These are phyloP conservation scores for Parnassius mnemosyne DNA, from an alignment of 2,888 invertebrate species.

Conservation along the genomic window DNA sequence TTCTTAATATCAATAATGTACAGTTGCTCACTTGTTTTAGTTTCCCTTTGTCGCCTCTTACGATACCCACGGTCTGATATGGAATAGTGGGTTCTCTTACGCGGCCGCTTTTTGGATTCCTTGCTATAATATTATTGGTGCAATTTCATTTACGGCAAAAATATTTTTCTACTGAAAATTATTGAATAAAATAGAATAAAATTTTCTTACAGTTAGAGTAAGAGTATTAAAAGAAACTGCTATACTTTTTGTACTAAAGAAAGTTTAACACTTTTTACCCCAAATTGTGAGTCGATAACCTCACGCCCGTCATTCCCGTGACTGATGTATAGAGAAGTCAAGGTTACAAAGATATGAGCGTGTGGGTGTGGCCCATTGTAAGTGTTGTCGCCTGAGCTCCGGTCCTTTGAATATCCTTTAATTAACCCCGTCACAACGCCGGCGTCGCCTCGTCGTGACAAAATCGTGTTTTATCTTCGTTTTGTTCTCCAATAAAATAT, in stretches of 20 bases:
- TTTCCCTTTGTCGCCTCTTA: too few relatives aligned
- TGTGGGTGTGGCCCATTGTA: constrained; percentile 28
- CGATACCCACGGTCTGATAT: too few relatives aligned
- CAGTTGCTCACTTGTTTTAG: too few relatives aligned
- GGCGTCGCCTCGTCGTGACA: constrained; percentile 15
- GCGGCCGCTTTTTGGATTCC: too few relatives aligned
- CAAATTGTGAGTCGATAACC: constrained; percentile 24
- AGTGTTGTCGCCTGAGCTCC: constrained; percentile 36
- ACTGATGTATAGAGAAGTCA: constrained; percentile 32
- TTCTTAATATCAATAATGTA: too few relatives aligned
- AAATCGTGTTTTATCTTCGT: constrained; percentile 12
- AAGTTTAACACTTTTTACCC: not conserved
- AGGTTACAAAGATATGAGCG: constrained; percentile 32
- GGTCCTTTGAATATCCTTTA: constrained; percentile 38
- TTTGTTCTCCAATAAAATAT: constrained; percentile 20
- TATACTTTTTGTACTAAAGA: not conserved
- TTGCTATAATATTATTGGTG: too few relatives aligned
- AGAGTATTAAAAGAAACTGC: not conserved
- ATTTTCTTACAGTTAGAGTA: not conserved
- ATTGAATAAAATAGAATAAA: too few relatives aligned
- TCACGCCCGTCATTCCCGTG: constrained; percentile 11
- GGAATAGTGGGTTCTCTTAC: too few relatives aligned
- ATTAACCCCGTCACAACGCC: constrained; percentile 33
- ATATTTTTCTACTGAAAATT: too few relatives aligned
- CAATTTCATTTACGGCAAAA: too few relatives aligned